A percentile compares a stretch with the other conserved stretches of the same genome.
Conservation (phyloP, 2,888 invertebrate genomes). For the Dichetophora obliterata region DNA sequence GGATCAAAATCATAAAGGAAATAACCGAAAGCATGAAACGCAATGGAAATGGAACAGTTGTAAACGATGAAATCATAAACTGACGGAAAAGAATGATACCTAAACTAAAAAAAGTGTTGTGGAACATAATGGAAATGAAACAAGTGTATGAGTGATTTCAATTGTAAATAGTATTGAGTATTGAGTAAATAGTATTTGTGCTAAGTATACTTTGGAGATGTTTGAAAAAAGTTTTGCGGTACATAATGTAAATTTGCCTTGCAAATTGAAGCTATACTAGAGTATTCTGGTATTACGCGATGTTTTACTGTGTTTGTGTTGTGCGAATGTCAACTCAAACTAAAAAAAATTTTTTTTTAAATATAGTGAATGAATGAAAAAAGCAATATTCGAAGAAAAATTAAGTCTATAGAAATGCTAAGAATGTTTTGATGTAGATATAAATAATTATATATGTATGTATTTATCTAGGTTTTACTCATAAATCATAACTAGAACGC, state of each 20-base stretch:
- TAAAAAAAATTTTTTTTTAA: slow-evolving; percentile 34
- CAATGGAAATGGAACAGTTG: background rate
- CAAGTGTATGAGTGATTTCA: background rate
- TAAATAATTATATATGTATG: too few species aligned
- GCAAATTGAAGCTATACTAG: background rate
- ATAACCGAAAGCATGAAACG: slow-evolving; percentile 25
- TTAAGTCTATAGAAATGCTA: slow-evolving; percentile 19
- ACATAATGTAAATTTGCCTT: background rate
- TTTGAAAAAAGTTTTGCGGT: too few species aligned
- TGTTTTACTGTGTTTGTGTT: slow-evolving; percentile 42
- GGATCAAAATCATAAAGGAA: slow-evolving; percentile 47
- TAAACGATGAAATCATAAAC: background rate
- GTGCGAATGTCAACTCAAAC: slow-evolving; percentile 45
- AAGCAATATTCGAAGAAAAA: slow-evolving; percentile 25
- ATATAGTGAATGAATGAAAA: slow-evolving; percentile 35
- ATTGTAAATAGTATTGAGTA: too few species aligned
- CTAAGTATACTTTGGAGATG: too few species aligned
- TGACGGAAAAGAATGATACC: slow-evolving; percentile 20
- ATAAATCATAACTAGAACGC: too few species aligned
- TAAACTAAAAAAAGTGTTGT: slow-evolving; percentile 10
- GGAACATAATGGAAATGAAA: background rate
- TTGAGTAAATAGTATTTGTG: too few species aligned
- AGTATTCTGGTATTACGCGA: background rate
- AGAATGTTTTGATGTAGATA: background rate
- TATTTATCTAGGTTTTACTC: too few species aligned